phyloP scores from a whole-genome alignment of 2,797 vertebrate species.

The Rhinophrynus dorsalis region DNA sequence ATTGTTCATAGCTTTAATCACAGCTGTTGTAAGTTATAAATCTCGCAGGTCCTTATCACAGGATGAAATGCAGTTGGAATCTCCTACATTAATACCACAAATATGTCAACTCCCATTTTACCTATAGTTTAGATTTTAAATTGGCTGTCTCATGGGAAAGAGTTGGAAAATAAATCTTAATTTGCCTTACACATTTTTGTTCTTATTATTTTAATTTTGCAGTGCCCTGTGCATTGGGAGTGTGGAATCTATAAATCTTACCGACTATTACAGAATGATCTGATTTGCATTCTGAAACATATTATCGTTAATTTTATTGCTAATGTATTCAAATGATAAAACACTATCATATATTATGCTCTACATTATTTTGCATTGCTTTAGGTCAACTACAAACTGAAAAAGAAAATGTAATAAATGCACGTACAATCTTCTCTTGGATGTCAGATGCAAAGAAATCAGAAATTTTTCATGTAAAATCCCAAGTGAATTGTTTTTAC shows the following conservation, averaged over 20 bases:
- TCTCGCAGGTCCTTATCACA: background rate
- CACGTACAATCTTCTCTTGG: background rate
- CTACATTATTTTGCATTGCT: conserved; percentile 6
- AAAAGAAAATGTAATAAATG: background rate
- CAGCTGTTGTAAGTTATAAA: background rate
- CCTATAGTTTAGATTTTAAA: background rate
- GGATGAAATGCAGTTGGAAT: background rate
- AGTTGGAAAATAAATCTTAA: background rate
- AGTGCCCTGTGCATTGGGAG: background rate
- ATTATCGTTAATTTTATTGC: conserved; percentile 2
- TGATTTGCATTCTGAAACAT: background rate
- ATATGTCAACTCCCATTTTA: background rate
- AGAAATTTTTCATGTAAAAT: conserved; percentile 15
- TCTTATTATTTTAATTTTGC: background rate
- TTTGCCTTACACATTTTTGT: background rate
- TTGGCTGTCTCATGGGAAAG: background rate
- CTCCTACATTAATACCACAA: background rate
- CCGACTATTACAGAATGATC: background rate
- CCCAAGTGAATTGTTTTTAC: background rate
- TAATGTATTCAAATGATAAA: conserved; percentile 6
- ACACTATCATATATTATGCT: conserved; percentile 1
- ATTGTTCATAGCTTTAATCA: background rate
- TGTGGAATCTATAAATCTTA: background rate
- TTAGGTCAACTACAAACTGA: conserved; percentile 7
- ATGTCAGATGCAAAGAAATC: conserved; percentile 13